phyloP scores from a whole-genome alignment of 2,888 invertebrate genomes.

The Sphecodes monilicornis region DNA sequence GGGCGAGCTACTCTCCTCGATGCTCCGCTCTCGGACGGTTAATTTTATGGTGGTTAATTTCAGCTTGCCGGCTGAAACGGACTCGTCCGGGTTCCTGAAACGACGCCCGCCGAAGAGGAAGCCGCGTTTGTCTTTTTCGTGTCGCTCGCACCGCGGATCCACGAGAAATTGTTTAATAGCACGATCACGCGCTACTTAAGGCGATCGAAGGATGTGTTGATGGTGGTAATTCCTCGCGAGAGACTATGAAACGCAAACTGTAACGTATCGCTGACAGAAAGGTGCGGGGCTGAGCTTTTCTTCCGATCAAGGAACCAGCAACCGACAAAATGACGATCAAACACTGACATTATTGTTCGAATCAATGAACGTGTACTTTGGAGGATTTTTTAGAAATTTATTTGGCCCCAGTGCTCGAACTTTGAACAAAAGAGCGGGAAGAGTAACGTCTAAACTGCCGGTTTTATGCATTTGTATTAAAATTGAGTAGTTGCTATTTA shows the following conservation, averaged over 20 bases:
- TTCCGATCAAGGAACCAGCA: neutral
- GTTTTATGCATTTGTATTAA: too few species aligned
- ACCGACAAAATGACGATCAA: too few species aligned
- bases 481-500: too few species aligned
- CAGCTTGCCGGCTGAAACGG: constrained; percentile 20
- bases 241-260: neutral
- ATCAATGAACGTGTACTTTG: too few species aligned
- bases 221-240: neutral
- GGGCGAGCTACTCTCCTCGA: neutral
- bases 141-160: constrained; percentile 4
- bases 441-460: too few species aligned
- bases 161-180: constrained; percentile 10
- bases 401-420: too few species aligned
- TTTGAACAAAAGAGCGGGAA: too few species aligned
- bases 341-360: too few species aligned
- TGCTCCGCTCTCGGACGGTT: constrained; percentile 6
- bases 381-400: too few species aligned
- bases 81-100: constrained; percentile 18
- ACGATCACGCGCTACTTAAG: constrained; percentile 4
- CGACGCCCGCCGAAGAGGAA: constrained; percentile 5
- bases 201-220: neutral
- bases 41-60: constrained; percentile 34
- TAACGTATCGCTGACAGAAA: neutral
- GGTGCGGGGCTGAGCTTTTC: neutral
- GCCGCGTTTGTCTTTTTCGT: constrained; percentile 20